phyloP scores from a whole-genome alignment of 2,888 invertebrate genomes.

The Drosophila picticornis region DNA sequence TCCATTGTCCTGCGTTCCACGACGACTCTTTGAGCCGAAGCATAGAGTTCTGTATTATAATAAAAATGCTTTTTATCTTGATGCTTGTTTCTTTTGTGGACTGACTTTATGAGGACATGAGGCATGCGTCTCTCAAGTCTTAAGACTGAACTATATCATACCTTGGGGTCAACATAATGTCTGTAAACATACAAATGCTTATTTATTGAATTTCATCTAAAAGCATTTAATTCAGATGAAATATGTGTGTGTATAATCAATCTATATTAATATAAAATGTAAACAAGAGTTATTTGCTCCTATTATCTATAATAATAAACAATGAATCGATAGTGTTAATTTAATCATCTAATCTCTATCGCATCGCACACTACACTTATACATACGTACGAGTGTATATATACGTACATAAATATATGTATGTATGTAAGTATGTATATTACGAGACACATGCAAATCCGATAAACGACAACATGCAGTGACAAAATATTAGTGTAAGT shows the following conservation, averaged over 20 bases:
- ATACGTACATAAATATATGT: no score
- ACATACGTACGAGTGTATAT: not conserved
- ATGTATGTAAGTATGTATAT: not conserved
- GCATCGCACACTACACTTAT: not conserved
- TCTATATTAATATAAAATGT: not conserved
- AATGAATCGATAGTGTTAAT: not conserved
- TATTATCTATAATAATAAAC: not conserved
- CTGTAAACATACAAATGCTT: not conserved
- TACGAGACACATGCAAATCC: not conserved
- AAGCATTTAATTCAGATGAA: not conserved
- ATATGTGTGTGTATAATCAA: not conserved
- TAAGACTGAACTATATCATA: not conserved
- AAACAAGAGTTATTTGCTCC: not conserved
- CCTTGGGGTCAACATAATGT: not conserved
- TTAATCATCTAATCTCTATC: not conserved
- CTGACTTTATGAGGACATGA: not conserved
- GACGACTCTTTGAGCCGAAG: constrained; percentile 30
- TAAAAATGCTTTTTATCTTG: constrained; percentile 7
- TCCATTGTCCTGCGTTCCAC: constrained; percentile 74
- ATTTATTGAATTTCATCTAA: not conserved
- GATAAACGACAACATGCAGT: not conserved
- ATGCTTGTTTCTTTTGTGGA: not conserved
- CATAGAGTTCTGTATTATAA: not conserved
- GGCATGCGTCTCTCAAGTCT: not conserved
- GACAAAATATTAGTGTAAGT: not conserved